Evolutionary conservation across 1,140 invertebrate species (phyloP).

Genomic region (Druon quercuslanigerum): DNA sequence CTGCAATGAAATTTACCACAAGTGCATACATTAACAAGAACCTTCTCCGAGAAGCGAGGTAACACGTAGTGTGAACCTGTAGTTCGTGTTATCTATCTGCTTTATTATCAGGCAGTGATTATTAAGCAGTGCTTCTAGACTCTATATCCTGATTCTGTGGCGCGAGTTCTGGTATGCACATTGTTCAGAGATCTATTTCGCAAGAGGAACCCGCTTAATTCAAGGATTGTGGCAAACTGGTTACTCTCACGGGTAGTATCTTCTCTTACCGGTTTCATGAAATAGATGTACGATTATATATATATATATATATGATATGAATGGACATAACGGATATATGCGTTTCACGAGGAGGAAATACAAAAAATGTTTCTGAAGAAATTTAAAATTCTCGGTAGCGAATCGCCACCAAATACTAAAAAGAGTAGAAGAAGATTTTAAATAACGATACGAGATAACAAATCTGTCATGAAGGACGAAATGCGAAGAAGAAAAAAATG

Average conservation of each 20-base stretch:
- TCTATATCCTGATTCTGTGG: not conserved
- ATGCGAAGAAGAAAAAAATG: no score
- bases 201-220: no score
- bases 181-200: slow-evolving; percentile 6
- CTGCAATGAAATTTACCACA: no score
- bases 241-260: slow-evolving; percentile 15
- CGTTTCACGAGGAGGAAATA: not conserved
- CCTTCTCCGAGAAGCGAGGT: no score
- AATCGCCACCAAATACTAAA: no score
- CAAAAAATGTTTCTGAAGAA: no score
- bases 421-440: no score
- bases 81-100: not conserved
- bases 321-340: not conserved
- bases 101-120: slow-evolving; percentile 11
- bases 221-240: not conserved
- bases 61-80: no score
- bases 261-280: slow-evolving; percentile 10
- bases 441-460: no score
- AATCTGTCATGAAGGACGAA: no score
- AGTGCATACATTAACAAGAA: no score
- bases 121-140: not conserved
- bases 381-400: no score
- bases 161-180: slow-evolving; percentile 5
- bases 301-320: not conserved
- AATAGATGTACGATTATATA: slow-evolving; percentile 11